Conservation (phyloP, 35 echinoderm and acorn worm species). For the Lytechinus pictus region DNA sequence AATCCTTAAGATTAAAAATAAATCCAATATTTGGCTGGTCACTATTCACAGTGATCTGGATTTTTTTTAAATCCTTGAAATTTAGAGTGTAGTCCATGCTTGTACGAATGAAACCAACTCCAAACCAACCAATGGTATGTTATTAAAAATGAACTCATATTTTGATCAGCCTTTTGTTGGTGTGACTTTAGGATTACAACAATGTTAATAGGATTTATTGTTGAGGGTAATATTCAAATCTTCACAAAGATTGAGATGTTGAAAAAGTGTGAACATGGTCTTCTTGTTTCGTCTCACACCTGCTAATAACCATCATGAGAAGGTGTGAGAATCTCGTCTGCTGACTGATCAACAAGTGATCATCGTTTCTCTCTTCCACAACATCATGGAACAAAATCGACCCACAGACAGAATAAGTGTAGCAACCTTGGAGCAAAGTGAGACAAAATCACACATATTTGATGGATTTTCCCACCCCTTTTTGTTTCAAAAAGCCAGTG, state of each 20-base stretch:
- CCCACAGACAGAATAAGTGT: background rate
- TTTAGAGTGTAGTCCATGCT: too few species aligned
- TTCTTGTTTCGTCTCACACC: background rate
- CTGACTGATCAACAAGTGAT: constrained; percentile 9
- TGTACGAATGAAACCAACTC: too few species aligned
- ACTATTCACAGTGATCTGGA: too few species aligned
- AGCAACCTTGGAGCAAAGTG: background rate
- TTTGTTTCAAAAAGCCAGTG: background rate
- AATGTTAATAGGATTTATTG: too few species aligned
- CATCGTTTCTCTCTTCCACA: background rate
- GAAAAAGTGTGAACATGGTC: too few species aligned
- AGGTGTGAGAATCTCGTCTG: background rate
- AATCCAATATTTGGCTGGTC: too few species aligned
- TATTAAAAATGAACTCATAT: too few species aligned
- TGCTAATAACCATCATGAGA: background rate
- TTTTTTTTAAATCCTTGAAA: too few species aligned
- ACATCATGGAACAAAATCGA: background rate
- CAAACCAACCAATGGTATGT: too few species aligned
- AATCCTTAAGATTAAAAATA: too few species aligned
- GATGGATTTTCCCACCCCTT: background rate
- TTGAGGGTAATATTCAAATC: background rate
- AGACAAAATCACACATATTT: background rate
- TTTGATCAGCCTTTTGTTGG: too few species aligned
- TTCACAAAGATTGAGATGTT: background rate
- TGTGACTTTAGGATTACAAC: too few species aligned